Evolutionary conservation across 2,797 vertebrate genomes (phyloP), one percentile per base, ranked within the genome.

Genomic region (Periophthalmus magnuspinnatus): DNA sequence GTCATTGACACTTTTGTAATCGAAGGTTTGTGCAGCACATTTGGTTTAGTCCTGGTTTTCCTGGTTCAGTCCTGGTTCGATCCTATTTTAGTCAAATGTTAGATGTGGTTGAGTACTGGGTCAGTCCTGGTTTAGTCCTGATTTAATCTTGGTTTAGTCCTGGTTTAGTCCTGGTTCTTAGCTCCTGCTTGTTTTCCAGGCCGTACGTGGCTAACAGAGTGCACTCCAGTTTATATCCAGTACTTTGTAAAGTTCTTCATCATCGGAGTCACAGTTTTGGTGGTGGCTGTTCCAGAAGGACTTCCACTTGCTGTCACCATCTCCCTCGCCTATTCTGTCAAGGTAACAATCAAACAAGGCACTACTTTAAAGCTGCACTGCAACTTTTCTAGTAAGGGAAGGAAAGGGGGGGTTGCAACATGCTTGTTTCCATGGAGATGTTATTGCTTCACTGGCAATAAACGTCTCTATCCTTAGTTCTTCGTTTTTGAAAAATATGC

Each of bases 221-320:
- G 98, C 90, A 98, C 97, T 0, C 98, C 98, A 0, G 89, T 99
- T 84, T 99, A 99, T 36, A 94, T 99, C 77, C 98, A 99, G 90
- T 99, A 97, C 91, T 99, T 99, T 74, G 98, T 99, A 78, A 99
- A 99, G 86, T 99, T 99, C 93, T 99, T 99, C 93, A 99, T 99
- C 90, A 99, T 99, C 5, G 98, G 98, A n/a, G 97, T 99, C 67
- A 99, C 98, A 0, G 98, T 99, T 76, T 89, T 99, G 78, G 98
- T 99, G 90, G 98, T 99, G 19, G 98, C 98, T 0, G 98, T 99
- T 73, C 98, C 97, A 0, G 98, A 99, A 90, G 98, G 98, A 2
- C 95, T 99, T 54, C 98, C 98, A 0, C 92, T 99, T 75, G 98
- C 98, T 9, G 98, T 99, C 86, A 99, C 98, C 77, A 99, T 99